Conservation (phyloP, 2,113 vertebrate species). For the Candoia aspera region DNA sequence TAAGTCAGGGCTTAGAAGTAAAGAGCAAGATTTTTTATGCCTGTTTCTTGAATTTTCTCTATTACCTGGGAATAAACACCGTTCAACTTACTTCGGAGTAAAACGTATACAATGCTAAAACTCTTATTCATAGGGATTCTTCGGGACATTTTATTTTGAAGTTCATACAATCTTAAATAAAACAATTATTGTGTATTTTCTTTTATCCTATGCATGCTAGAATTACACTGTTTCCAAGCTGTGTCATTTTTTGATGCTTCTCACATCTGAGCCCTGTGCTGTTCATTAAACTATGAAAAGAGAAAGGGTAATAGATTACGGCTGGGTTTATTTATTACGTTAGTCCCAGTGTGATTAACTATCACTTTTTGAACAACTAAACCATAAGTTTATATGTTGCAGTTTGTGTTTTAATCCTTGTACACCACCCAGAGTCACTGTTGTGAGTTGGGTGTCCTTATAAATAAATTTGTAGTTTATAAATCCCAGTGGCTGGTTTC, state of each 20-base stretch:
- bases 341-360: neutral
- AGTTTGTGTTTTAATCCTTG: neutral
- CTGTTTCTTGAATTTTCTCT: neutral
- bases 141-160: neutral
- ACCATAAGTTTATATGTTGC: neutral
- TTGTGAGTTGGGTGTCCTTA: neutral
- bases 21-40: neutral
- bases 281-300: neutral
- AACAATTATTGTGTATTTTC: neutral
- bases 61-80: neutral
- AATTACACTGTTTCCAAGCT: neutral
- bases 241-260: neutral
- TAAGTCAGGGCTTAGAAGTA: neutral
- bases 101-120: neutral
- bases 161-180: neutral
- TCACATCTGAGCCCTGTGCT: neutral
- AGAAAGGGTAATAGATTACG: neutral
- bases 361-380: neutral
- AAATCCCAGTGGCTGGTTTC: neutral
- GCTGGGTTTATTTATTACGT: neutral
- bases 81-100: neutral
- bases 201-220: neutral
- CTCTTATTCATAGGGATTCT: neutral
- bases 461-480: neutral
- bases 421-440: neutral